Base-by-base conservation (phyloP, 2,888 invertebrate species). In the Amaurobius ferox region DNA sequence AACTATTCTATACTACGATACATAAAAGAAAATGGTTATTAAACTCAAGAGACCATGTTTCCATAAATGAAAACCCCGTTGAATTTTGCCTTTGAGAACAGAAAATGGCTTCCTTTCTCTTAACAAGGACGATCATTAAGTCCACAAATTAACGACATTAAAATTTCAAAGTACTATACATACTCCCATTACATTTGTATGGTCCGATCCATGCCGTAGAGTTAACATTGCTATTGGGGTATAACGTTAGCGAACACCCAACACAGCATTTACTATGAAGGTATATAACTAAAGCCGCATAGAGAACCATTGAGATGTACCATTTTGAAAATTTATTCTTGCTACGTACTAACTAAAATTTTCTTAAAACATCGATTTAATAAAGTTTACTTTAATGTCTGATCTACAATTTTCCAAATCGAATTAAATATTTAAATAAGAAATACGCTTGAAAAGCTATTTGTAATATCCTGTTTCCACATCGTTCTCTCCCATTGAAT, bases 61-160 rank as follows among this genome's bases (percentile, higher is more conserved):
- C 70, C 80, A 87, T 87, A 72, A 87, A 71, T 87, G 87, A 87
- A 87, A 87, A 80, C 87, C 87, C 87, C 87, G 87, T 87, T 78
- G 80, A 80, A 87, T 87, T 87, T 62, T 44, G 80, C 66, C 68
- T 79, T 87, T 67, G 87, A 87, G 76, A 66, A 68, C 74, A 86
- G 66, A 86, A 79, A 86, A 86, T 86, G 86, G 86, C 86, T 79
- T 73, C 79, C 86, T 79, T 68, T 70, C 86, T 44, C 66, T 76
- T 70, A 76, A 79, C 79, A 78, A 86, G 64, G 79, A 66, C 68
- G 78, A 79, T 44, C 61, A 86, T 55, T 35, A 40, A 73, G 79
- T 68, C 72, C 62, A 29, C 40, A 78, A 79, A 78, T 68, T 64
- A 73, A 74, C 66, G 40, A n/a, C 73, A 79, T 62, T 62, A 2